Evolutionary conservation across 2,797 vertebrate genomes (phyloP), one percentile per base, ranked within the genome.

Genomic region (Cyclopterus lumpus): DNA sequence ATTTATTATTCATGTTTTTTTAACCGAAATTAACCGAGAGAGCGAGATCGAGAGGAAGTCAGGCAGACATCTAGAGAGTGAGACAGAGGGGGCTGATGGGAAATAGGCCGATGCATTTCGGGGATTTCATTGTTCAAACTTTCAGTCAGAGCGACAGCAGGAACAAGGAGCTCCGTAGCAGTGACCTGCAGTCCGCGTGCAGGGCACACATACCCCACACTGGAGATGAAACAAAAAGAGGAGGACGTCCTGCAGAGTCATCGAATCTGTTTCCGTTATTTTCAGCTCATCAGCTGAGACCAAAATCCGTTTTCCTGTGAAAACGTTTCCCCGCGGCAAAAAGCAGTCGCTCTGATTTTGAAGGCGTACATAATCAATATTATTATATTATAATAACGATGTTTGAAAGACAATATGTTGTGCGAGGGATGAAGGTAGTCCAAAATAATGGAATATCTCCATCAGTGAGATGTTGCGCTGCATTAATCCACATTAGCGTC

Each of bases 91-190:
- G 63, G 38, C 49, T 62, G 62, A 65, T 55, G 67, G 79, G 73
- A 66, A 70, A 53, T n/a, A 18, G 51, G 32, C 51, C 61, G 73
- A 80, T 80, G 77, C 51, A 65, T 82, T 66, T 58, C n/a, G 80
- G 67, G 73, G 68, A 30, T 59, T 79, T 77, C 26, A 59, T 75
- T 78, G 74, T 77, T 59, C 66, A 6, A 55, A 62, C 20, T 20
- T 7, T 53, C 6, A 64, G 34, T 44, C 0, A 32, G 67, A 68
- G 69, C 24, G 55, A 38, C 60, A 40, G 77, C 77, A 1, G 73
- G 72, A 76, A 60, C 68, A 36, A 18, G 54, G 32, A 64, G 62
- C 55, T 75, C 53, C 3, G 8, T 62, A 64, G 30, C 53, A n/a
- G 65, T 38, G 81, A 73, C 75, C 77, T 58, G 63, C 67, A 71